Conservation (phyloP, 2,888 invertebrate species). For the Agriotes lineatus region DNA sequence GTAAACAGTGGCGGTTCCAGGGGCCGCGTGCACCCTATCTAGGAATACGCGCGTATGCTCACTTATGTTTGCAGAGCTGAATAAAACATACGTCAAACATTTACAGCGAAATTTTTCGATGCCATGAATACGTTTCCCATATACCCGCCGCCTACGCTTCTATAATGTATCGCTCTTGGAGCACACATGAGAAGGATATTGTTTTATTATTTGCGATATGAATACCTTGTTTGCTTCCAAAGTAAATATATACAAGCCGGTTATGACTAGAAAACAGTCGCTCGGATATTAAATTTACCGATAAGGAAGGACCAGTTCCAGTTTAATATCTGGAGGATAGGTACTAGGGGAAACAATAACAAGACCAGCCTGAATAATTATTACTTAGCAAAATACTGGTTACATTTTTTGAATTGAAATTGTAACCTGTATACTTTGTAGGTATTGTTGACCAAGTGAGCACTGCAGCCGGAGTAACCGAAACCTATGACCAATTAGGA, state of each 20-base stretch:
- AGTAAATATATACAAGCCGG: not conserved
- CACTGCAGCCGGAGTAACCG: too few species aligned
- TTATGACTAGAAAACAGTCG: not conserved
- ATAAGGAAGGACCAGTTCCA: too few species aligned
- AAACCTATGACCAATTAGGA: too few species aligned
- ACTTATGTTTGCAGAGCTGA: slow-evolving; percentile 16
- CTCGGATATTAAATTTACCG: slow-evolving; percentile 1
- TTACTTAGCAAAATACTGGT: too few species aligned
- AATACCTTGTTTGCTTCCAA: not conserved
- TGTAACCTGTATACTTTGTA: too few species aligned
- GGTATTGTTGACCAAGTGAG: too few species aligned
- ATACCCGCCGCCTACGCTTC: not conserved
- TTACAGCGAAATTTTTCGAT: slow-evolving; percentile 12
- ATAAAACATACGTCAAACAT: slow-evolving; percentile 18
- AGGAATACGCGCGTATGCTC: slow-evolving; percentile 8
- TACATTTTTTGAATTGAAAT: too few species aligned
- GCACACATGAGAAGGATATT: not conserved
- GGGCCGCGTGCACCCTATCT: slow-evolving; percentile 2
- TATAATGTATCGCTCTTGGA: not conserved
- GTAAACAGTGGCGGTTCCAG: slow-evolving; percentile 9
- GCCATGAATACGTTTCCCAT: slow-evolving; percentile 7
- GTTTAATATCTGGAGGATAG: too few species aligned
- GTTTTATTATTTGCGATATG: slow-evolving; percentile 2
- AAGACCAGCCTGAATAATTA: too few species aligned
- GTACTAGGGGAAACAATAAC: too few species aligned